These are phyloP conservation scores for Cryptops parisi DNA, from an alignment of 2,888 invertebrate genomes.

Conservation along the genomic window DNA sequence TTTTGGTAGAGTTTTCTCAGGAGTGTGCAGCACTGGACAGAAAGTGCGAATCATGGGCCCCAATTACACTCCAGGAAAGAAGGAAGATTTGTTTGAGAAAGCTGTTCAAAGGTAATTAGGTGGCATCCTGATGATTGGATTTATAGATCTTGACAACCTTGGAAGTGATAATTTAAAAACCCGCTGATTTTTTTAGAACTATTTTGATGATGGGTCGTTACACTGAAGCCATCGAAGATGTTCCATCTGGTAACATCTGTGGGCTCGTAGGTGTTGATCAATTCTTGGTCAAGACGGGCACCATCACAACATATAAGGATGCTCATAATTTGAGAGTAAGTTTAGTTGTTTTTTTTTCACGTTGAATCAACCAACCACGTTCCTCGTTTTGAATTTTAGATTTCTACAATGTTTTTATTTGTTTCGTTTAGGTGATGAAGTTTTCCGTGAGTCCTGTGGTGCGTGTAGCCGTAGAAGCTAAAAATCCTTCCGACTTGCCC, in stretches of 20 bases:
- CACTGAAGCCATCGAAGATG: slow-evolving; percentile 98
- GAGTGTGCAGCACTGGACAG: slow-evolving; percentile 74
- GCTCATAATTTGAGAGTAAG: slow-evolving; percentile 85
- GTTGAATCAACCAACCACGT: too few species aligned
- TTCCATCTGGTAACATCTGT: slow-evolving; percentile 97
- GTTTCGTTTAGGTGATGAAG: slow-evolving; percentile 71
- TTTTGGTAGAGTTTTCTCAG: slow-evolving; percentile 99
- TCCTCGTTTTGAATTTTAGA: not conserved
- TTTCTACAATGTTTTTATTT: not conserved
- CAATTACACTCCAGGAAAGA: slow-evolving; percentile 94
- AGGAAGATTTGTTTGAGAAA: slow-evolving; percentile 97
- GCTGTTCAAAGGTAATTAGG: slow-evolving; percentile 78
- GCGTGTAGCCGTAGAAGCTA: slow-evolving; percentile 97
- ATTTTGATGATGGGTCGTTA: slow-evolving; percentile 99
- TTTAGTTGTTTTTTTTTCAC: too few species aligned
- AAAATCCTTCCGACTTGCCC: slow-evolving; percentile 97
- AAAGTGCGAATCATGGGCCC: slow-evolving; percentile 99
- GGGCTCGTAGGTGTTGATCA: slow-evolving; percentile 99
- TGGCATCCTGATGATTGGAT: too few species aligned
- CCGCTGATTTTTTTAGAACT: slow-evolving; percentile 44
- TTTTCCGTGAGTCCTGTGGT: slow-evolving; percentile 99
- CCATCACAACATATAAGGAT: slow-evolving; percentile 96
- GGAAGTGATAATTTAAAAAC: too few species aligned
- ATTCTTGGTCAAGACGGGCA: slow-evolving; percentile 98
- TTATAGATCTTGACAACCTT: too few species aligned